phyloP scores from a whole-genome alignment of 2,113 vertebrate species.

The Tursiops truncatus region DNA sequence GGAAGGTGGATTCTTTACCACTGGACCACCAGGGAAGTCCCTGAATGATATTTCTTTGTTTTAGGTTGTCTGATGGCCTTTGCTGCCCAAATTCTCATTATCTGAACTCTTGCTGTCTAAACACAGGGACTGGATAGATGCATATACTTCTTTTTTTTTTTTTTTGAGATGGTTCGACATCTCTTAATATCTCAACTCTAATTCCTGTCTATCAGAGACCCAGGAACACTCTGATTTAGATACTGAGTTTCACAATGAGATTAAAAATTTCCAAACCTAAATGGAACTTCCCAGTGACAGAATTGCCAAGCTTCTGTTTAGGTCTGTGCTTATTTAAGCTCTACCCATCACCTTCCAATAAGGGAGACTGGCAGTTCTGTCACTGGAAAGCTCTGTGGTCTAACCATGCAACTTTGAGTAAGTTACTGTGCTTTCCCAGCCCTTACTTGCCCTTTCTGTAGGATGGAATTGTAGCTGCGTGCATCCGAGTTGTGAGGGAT shows the following conservation, averaged over 20 bases:
- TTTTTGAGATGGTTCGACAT: background rate
- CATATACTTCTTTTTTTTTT: no score
- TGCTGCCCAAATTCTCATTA: background rate
- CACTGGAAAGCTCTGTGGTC: background rate
- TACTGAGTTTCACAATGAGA: conserved; percentile 7
- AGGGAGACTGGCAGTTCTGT: background rate
- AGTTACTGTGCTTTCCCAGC: background rate
- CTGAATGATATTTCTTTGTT: background rate
- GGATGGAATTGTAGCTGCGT: background rate
- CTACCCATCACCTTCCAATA: background rate
- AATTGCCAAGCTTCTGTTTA: background rate
- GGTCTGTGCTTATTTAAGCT: background rate
- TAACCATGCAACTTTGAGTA: background rate
- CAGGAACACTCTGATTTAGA: background rate
- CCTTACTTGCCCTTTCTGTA: background rate
- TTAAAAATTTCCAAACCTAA: background rate
- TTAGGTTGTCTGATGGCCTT: background rate
- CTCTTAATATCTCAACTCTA: background rate
- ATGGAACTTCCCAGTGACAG: background rate
- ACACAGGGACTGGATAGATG: background rate
- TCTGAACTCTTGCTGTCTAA: background rate
- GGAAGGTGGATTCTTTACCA: no score
- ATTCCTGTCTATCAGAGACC: background rate
- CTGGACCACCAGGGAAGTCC: background rate
- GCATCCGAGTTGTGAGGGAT: background rate